Base-by-base conservation (phyloP, 1,140 invertebrate species). In the Tribolium castaneum region DNA sequence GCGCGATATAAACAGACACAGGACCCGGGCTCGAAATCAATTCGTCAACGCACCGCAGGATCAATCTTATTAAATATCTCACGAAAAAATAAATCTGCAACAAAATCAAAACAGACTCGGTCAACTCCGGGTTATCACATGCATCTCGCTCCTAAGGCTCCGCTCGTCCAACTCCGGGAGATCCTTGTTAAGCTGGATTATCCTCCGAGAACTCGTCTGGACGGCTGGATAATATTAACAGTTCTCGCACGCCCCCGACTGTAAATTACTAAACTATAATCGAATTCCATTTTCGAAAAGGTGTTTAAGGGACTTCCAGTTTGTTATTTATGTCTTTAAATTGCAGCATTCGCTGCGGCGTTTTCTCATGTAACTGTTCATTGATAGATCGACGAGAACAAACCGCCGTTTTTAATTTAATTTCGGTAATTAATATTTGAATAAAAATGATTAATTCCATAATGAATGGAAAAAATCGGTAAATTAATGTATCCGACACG, bases 231-330 rank as follows among this genome's bases (percentile, higher is more conserved):
- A 62, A 77, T 81, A 81, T 81, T 81, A 81, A 80, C 80, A 77
- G 70, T 77, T 54, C 70, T 78, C 76, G 76, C 80, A 81, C 80
- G 80, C 80, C 80, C 78, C 75, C 78, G 59, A 80, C 78, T 71
- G 78, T 81, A 81, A 81, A 81, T 81, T 81, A 81, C 80, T 80
- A 71, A 78, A 77, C 80, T 80, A 80, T 81, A 81, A 81, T 81
- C 80, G 80, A 81, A 81, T 81, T 81, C 78, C 80, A 81, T 81
- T 81, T 81, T 81, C 80, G 66, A 81, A 81, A 81, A 81, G 80
- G 80, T 81, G 80, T 81, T 80, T 81, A 77, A 78, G 78, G 76
- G 78, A 81, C 76, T 81, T 74, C 80, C 78, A 76, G 70, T 78
- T 78, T 76, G 56, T 81, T 81, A 81, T 81, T 81, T 80, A 81